Percentiles rank a stretch among this genome's conserved stretches.
These are phyloP conservation scores for Stichodactyla mertensii DNA, from an alignment of 64 coral and sea anemone species.

Conservation along the genomic window DNA sequence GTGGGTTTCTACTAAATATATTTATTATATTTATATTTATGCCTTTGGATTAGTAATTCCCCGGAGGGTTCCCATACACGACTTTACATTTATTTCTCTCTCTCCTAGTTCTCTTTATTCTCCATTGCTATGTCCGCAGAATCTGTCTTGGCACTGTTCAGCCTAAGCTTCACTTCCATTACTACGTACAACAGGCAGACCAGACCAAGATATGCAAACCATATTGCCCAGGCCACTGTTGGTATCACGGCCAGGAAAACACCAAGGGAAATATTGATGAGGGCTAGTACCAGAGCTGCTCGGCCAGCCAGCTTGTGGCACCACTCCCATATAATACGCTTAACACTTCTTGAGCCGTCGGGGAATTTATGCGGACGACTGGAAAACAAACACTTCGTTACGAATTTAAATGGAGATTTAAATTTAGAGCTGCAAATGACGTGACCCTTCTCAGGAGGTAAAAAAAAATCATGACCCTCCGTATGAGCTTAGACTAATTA, in stretches of 20 bases:
- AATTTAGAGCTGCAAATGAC: no score
- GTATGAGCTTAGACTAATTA: no score
- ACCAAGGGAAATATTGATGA: constrained; percentile 87
- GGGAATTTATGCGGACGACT: constrained; percentile 84
- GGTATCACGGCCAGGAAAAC: constrained; percentile 84
- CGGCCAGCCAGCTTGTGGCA: constrained; percentile 81
- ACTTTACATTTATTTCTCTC: no score
- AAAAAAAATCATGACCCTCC: no score
- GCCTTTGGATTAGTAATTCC: no score
- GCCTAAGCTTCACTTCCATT: constrained; percentile 55
- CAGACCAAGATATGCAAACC: constrained; percentile 61
- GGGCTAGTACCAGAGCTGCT: constrained; percentile 67
- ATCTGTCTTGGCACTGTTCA: background rate
- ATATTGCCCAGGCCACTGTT: constrained; percentile 58
- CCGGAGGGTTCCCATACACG: no score
- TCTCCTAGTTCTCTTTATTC: background rate
- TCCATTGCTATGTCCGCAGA: background rate
- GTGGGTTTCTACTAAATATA: no score
- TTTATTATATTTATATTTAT: no score
- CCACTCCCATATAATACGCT: constrained; percentile 78
- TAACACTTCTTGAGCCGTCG: constrained; percentile 39
- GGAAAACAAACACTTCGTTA: background rate
- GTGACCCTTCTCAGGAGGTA: no score
- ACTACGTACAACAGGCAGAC: constrained; percentile 45
- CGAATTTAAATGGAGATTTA: no score